A percentile compares a stretch with the other conserved stretches of the same genome.
Conservation (phyloP, 2,113 vertebrate species). For the Tautogolabrus adspersus region DNA sequence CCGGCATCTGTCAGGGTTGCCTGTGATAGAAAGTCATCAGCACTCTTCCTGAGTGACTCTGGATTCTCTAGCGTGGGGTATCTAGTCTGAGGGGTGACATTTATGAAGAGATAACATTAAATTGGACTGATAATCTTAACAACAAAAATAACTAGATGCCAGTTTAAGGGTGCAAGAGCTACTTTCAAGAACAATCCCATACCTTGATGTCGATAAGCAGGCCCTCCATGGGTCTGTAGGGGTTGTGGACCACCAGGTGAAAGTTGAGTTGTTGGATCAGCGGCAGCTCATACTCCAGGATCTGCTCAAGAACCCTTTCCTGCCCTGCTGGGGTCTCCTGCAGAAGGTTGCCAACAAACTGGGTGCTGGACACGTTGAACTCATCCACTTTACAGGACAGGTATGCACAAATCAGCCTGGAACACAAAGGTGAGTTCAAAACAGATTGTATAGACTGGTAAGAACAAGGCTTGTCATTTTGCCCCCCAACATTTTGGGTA, state of each 20-base stretch:
- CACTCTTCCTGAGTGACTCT: conserved; percentile 91
- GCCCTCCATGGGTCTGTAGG: conserved; percentile 95
- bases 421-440: not conserved
- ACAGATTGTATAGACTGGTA: not conserved
- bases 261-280: conserved; percentile 98
- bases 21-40: conserved; percentile 94
- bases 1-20: conserved; percentile 90
- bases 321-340: conserved; percentile 90
- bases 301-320: conserved; percentile 92
- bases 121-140: not conserved
- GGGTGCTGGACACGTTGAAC: conserved; percentile 95
- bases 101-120: not conserved
- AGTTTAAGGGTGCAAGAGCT: not conserved
- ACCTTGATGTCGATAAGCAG: conserved; percentile 97
- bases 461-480: no score
- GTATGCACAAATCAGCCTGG: conserved; percentile 93
- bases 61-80: conserved; percentile 92
- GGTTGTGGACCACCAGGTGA: conserved; percentile 95
- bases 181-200: not conserved
- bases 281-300: conserved; percentile 94
- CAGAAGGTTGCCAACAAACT: conserved; percentile 93
- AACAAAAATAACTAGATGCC: no score
- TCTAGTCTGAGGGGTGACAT: conserved; percentile 84
- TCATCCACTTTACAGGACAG: conserved; percentile 98
- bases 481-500: no score